Base-by-base conservation (phyloP, 92 coral and sea anemone species). In the Bergia puertoricense region DNA sequence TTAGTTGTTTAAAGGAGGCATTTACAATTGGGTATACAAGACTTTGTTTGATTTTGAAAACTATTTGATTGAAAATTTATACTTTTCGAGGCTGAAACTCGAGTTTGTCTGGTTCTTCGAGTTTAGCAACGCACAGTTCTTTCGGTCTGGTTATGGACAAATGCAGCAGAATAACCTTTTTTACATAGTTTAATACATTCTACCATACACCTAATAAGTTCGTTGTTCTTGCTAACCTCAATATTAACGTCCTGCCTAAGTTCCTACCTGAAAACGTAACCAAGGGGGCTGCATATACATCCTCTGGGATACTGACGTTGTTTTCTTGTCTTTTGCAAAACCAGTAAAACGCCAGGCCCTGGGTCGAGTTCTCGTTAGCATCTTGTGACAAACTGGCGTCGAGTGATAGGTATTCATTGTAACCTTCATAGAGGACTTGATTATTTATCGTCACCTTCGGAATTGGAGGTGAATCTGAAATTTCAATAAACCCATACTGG, bases 281-380 rank as follows among this genome's bases (percentile, higher is more conserved):
- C 59, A 77, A 1, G 57, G 14, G 51, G 13, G 81, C 81, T 7
- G 81, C 8, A n/a, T 6, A 15, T 46, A 77, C 38, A 42, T 77
- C 57, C 81, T 43, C 57, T 43, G 81, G 81, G 30, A 77, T 77
- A 4, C 43, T 20, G 30, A 22, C 81, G 15, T 77, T 77, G 56
- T 41, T 44, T 77, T 77, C 81, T 77, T 77, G 81, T 37, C 96
- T 81, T 76, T 91, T 90, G 80, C 96, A 94, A 7, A 85, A 86
- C 96, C 96, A 94, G 8, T 91, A 79, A 51, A 76, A 94, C 4
- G 36, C 79, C 67, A 94, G 80, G 4, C 85, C 90, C n/a, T 71
- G 30, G 38, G 76, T 46, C 18, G 88, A 68, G 50, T 66, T 43
- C 2, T 42, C 88, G 71, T 92, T 93, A 65, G 93, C 92, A 65